These are phyloP conservation scores for Plebejus melissa DNA, from an alignment of 2,888 invertebrate species.

Conservation along the genomic window DNA sequence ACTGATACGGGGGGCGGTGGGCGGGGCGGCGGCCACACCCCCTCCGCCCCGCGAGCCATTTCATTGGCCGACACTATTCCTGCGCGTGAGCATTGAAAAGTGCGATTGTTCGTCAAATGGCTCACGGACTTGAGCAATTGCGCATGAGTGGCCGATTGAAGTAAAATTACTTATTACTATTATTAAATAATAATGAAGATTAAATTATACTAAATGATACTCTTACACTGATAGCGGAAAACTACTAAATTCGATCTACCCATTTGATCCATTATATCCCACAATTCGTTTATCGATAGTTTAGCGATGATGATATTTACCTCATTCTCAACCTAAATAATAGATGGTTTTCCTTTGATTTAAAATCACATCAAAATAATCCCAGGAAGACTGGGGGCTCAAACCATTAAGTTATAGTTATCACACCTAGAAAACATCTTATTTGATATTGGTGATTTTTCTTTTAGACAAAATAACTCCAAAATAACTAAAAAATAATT, in stretches of 20 bases:
- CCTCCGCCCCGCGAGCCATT: constrained; percentile 43
- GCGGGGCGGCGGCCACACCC: constrained; percentile 46
- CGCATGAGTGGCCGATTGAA: constrained; percentile 39
- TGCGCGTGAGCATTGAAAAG: constrained; percentile 56
- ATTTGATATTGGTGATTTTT: no score
- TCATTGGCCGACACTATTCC: constrained; percentile 54
- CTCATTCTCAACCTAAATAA: not conserved
- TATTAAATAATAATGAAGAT: not conserved
- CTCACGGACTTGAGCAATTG: constrained; percentile 50
- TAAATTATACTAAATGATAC: not conserved
- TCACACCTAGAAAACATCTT: no score
- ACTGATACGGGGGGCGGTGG: constrained; percentile 60
- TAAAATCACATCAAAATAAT: not conserved
- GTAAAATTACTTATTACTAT: not conserved
- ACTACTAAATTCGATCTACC: not conserved
- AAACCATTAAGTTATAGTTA: no score
- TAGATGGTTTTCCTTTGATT: not conserved
- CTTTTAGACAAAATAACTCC: no score
- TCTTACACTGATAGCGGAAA: not conserved
- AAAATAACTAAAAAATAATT: no score
- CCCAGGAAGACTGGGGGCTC: no score
- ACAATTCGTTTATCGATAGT: not conserved
- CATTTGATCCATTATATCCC: not conserved
- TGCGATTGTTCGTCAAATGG: constrained; percentile 50
- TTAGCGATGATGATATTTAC: not conserved